These are phyloP conservation scores for Pterois miles DNA, from an alignment of 2,797 vertebrate genomes.

Conservation along the genomic window DNA sequence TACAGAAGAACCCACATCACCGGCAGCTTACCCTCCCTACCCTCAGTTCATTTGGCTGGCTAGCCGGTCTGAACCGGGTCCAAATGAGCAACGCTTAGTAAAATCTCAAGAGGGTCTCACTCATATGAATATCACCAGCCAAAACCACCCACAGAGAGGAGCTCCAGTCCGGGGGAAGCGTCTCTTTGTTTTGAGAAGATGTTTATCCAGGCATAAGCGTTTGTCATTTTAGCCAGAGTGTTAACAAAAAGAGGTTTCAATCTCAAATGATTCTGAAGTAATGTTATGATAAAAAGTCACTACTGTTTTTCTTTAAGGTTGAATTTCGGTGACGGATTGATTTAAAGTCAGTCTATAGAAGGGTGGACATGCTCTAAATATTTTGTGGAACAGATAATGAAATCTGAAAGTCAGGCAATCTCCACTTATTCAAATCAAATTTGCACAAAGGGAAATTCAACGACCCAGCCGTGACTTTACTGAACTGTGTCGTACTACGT, in stretches of 20 bases:
- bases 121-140: slow-evolving; percentile 44
- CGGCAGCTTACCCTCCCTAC: slow-evolving; percentile 15
- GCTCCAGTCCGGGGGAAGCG: not conserved
- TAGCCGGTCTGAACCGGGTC: slow-evolving; percentile 45
- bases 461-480: not conserved
- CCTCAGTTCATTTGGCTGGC: slow-evolving; percentile 38
- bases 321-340: not conserved
- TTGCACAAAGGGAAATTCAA: not conserved
- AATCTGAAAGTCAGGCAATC: not conserved
- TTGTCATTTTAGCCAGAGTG: slow-evolving; percentile 19
- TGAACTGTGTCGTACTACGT: slow-evolving; percentile 9
- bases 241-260: slow-evolving; percentile 17
- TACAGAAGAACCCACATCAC: slow-evolving; percentile 40
- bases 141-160: slow-evolving; percentile 62
- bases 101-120: slow-evolving; percentile 53
- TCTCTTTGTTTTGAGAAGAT: slow-evolving; percentile 22
- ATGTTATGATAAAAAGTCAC: slow-evolving; percentile 6
- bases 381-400: not conserved
- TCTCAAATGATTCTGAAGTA: slow-evolving; percentile 5
- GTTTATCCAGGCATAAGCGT: not conserved
- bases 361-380: not conserved
- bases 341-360: not conserved
- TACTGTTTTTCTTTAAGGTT: not conserved
- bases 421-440: slow-evolving; percentile 17
- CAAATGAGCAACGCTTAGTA: slow-evolving; percentile 41